Evolutionary conservation across 2,113 vertebrate genomes (phyloP), one percentile per base, ranked within the genome.

Genomic region (Stictonetta naevosa): DNA sequence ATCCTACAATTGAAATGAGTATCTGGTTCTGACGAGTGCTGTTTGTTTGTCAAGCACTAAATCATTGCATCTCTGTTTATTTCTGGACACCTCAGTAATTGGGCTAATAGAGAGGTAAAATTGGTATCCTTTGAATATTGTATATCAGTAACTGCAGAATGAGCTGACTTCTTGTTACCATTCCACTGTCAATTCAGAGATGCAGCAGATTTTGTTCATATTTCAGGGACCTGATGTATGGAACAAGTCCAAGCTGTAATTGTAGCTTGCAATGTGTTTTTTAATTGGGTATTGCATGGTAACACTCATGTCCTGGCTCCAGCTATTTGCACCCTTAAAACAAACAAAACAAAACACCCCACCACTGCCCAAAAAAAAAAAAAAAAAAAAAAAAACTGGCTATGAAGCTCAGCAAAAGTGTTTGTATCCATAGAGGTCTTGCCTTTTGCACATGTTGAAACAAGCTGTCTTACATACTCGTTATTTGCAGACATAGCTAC

Each of bases 381-480:
- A 18, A n/a, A n/a, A n/a, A 86, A 44, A 2, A 0, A 22, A 22
- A 53, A 23, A 17, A 12, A 18, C 73, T 89, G 91, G 91, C 91
- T 86, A 64, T 13, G 68, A 50, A 81, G 64, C 83, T 72, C 91
- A 89, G 91, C 93, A 85, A 66, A 42, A 4, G 20, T 62, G 11
- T 38, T 26, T 90, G 44, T 53, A n/a, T 22, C 62, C 62, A 3
- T 0, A 83, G 81, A 87, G 87, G 62, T 83, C 81, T 79, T 76
- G 91, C 84, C 84, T 89, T 88, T 95, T 91, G 93, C 94, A 87
- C 84, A 17, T 92, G 81, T 69, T 89, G 89, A 87, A 88, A 91
- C 84, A 91, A 91, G 89, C 94, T 93, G 95, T 59, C 89, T 80
- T 58, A 6, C 85, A 77, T 40, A 40, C 93, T 95, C 91, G 89